Conservation (phyloP, 2,888 invertebrate species). For the Lithophane leautieri region DNA sequence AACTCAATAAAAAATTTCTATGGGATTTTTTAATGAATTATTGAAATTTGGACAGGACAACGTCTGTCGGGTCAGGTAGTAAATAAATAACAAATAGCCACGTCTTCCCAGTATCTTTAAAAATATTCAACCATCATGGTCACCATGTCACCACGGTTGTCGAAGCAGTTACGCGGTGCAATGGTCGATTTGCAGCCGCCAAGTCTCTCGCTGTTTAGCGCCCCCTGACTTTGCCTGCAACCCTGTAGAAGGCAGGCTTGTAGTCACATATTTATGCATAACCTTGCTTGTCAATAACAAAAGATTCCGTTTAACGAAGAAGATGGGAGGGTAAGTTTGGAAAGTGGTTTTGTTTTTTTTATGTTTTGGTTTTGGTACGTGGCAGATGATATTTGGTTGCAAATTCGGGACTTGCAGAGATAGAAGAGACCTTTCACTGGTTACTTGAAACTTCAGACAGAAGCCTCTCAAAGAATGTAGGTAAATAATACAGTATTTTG, state of each 20-base stretch:
- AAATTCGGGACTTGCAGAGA: background rate
- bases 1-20: background rate
- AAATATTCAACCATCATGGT: slow-evolving; percentile 18
- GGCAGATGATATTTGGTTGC: background rate
- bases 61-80: too few species aligned
- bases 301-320: slow-evolving; percentile 46
- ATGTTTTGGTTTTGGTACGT: background rate
- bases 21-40: too few species aligned
- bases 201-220: slow-evolving; percentile 59
- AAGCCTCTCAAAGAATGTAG: background rate
- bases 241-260: slow-evolving; percentile 15
- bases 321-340: background rate
- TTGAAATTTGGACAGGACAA: background rate
- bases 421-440: background rate
- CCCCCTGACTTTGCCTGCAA: slow-evolving; percentile 44
- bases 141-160: slow-evolving; percentile 60
- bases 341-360: slow-evolving; percentile 9
- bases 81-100: background rate
- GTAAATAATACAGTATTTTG: background rate
- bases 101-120: background rate
- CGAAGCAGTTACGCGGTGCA: slow-evolving; percentile 73
- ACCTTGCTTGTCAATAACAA: slow-evolving; percentile 62
- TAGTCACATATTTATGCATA: slow-evolving; percentile 70
- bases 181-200: slow-evolving; percentile 77
- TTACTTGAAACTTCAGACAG: background rate